A percentile compares a stretch with the other conserved stretches of the same genome.
phyloP scores from a whole-genome alignment of 2,888 invertebrate genomes.

The Idaea aversata region DNA sequence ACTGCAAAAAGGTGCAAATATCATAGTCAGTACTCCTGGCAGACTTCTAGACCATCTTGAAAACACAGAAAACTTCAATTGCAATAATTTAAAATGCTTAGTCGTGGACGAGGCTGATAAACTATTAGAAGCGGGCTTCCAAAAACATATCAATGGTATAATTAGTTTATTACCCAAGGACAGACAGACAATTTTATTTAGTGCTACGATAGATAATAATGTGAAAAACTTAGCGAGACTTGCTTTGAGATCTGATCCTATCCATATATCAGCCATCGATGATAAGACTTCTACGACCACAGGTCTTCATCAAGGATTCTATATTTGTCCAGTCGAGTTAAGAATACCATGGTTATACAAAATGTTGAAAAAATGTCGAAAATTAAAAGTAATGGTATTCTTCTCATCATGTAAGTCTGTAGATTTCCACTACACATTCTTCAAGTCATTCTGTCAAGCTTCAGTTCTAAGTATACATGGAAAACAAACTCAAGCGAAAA shows the following conservation, averaged over 20 bases:
- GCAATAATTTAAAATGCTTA: slow-evolving; percentile 93
- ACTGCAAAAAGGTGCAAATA: slow-evolving; percentile 91
- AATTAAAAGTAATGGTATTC: slow-evolving; percentile 97
- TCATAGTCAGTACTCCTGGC: slow-evolving; percentile 97
- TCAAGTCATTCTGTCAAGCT: slow-evolving; percentile 93
- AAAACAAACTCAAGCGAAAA: slow-evolving; percentile 97
- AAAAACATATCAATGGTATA: slow-evolving; percentile 96
- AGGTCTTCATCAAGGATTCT: slow-evolving; percentile 92
- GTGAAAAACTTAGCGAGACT: slow-evolving; percentile 92
- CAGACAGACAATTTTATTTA: slow-evolving; percentile 97
- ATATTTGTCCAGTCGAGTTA: slow-evolving; percentile 95
- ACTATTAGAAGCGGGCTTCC: slow-evolving; percentile 96
- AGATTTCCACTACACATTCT: slow-evolving; percentile 95
- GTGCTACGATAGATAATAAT: slow-evolving; percentile 97
- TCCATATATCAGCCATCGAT: slow-evolving; percentile 92
- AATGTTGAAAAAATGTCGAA: slow-evolving; percentile 95
- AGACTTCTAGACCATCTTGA: slow-evolving; percentile 95
- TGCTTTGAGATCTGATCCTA: slow-evolving; percentile 93
- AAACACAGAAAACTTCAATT: slow-evolving; percentile 92
- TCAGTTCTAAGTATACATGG: slow-evolving; percentile 97
- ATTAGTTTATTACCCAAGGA: slow-evolving; percentile 91
- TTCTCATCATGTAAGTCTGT: slow-evolving; percentile 98
- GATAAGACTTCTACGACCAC: slow-evolving; percentile 87
- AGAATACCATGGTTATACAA: slow-evolving; percentile 95
- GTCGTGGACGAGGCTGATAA: slow-evolving; percentile 98